These are phyloP conservation scores for Pseudorectes ferrugineus DNA, from an alignment of 2,113 vertebrate genomes.

Conservation along the genomic window DNA sequence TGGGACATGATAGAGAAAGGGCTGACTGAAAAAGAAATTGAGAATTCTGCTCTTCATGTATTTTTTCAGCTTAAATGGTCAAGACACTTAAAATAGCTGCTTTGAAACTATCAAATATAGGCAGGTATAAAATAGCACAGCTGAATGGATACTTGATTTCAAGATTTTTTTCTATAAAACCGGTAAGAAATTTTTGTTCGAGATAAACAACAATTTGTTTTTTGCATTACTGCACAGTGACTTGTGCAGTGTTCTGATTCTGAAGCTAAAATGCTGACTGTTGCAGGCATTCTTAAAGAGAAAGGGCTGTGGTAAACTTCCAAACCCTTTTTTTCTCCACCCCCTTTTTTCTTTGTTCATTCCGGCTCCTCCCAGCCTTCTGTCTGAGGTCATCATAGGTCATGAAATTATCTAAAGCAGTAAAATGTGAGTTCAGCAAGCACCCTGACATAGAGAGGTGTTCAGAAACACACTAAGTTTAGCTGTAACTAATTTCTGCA, in stretches of 20 bases:
- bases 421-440: not conserved
- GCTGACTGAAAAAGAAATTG: not conserved
- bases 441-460: accelerated
- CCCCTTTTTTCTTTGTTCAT: not conserved
- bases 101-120: not conserved
- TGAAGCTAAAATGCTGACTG: not conserved
- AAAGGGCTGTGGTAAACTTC: not conserved
- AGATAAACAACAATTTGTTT: not conserved
- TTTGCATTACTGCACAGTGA: not conserved
- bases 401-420: not conserved
- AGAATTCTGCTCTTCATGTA: not conserved
- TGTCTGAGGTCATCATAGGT: not conserved
- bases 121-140: not conserved
- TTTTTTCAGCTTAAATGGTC: not conserved
- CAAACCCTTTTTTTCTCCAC: not conserved
- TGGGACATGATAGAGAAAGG: not conserved
- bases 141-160: not conserved
- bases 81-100: not conserved
- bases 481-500: not conserved
- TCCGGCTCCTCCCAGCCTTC: not conserved
- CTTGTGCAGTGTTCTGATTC: not conserved
- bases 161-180: not conserved
- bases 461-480: not conserved
- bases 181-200: not conserved
- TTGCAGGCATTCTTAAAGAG: not conserved